Evolutionary conservation across 2,797 vertebrate species (phyloP).

Genomic region (Masticophis lateralis): DNA sequence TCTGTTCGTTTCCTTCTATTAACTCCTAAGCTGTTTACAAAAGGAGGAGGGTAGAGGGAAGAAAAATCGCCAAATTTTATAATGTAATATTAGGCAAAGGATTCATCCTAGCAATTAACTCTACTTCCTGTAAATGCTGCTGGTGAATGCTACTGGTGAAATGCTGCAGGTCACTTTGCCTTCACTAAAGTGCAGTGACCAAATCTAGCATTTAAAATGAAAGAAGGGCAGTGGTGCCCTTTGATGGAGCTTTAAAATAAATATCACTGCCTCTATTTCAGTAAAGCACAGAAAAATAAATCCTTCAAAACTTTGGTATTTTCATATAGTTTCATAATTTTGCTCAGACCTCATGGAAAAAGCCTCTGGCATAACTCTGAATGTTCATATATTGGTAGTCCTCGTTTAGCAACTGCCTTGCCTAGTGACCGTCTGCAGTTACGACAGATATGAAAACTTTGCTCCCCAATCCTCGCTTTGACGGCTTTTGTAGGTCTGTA

Average conservation of each 20-base stretch:
- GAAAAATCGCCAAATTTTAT: background rate
- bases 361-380: background rate
- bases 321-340: background rate
- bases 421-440: background rate
- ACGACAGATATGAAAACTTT: background rate
- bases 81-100: background rate
- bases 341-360: background rate
- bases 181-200: background rate
- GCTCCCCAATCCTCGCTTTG: background rate
- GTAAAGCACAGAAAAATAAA: background rate
- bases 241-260: background rate
- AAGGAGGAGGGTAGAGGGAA: background rate
- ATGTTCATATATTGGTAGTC: background rate
- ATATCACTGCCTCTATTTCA: background rate
- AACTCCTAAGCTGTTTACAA: background rate
- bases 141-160: background rate
- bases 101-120: background rate
- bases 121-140: background rate
- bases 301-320: background rate
- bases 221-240: background rate
- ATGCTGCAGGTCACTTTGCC: background rate
- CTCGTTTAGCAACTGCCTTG: background rate
- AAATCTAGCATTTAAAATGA: background rate
- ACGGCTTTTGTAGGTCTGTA: background rate
- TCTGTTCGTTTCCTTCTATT: background rate